Evolutionary conservation across 2,888 invertebrate species (phyloP).

Genomic region (Archaeoteleia sp.): DNA sequence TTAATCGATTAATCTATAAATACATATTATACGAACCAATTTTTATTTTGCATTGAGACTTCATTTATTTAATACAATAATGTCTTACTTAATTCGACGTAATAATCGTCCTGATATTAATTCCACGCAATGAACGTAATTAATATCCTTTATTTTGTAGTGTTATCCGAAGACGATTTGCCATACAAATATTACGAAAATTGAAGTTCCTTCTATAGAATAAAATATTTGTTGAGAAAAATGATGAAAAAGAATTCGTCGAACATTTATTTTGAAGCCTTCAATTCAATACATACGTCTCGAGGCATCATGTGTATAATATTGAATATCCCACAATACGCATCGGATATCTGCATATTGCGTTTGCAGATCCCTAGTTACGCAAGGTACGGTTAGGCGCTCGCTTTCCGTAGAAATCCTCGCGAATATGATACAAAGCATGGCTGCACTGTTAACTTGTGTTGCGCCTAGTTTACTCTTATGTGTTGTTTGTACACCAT

Average conservation of each 20-base stretch:
- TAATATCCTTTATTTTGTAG: too few relatives aligned
- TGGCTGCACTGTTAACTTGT: conserved; percentile 52
- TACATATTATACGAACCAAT: too few relatives aligned
- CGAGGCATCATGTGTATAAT: conserved; percentile 22
- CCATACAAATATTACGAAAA: conserved; percentile 6
- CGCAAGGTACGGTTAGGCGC: conserved; percentile 36
- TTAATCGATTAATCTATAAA: too few relatives aligned
- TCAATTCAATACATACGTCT: conserved; percentile 24
- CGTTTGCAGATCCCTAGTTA: conserved; percentile 47
- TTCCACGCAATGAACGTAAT: too few relatives aligned
- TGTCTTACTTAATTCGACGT: too few relatives aligned
- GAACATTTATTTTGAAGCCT: conserved; percentile 36
- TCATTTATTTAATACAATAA: too few relatives aligned
- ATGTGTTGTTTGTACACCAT: too few relatives aligned
- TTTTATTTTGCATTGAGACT: too few relatives aligned
- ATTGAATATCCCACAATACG: conserved; percentile 52
- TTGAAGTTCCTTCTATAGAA: conserved; percentile 7
- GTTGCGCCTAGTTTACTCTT: too few relatives aligned
- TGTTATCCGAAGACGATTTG: too few relatives aligned
- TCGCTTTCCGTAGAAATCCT: conserved; percentile 54
- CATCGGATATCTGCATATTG: conserved; percentile 53
- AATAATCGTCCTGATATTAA: too few relatives aligned
- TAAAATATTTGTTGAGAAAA: conserved; percentile 19
- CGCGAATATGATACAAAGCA: conserved; percentile 33
- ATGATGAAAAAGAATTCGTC: conserved; percentile 25